phyloP scores from a whole-genome alignment of 2,888 invertebrate genomes.

The Tachina fera region DNA sequence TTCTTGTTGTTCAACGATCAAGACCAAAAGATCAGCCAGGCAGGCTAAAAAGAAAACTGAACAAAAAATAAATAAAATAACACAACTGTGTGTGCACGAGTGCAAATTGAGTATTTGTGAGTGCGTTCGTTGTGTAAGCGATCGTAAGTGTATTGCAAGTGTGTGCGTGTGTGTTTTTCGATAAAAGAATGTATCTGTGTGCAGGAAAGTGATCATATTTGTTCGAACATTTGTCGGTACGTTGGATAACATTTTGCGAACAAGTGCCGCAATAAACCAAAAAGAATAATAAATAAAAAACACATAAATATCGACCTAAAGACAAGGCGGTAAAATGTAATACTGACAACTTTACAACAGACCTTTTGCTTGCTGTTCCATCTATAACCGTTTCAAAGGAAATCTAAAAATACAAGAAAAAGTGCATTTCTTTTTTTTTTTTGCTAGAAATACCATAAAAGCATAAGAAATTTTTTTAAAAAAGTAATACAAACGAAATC shows the following conservation, averaged over 20 bases:
- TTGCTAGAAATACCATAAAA: conserved; percentile 37
- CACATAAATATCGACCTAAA: conserved; percentile 40
- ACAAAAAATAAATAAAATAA: conserved; percentile 20
- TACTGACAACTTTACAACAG: conserved; percentile 40
- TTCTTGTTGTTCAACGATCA: conserved; percentile 62
- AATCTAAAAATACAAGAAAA: conserved; percentile 65
- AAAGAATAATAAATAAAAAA: conserved; percentile 36
- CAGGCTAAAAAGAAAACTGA: conserved; percentile 20
- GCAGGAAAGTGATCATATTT: conserved; percentile 66
- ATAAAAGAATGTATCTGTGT: conserved; percentile 23
- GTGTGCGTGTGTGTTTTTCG: conserved; percentile 17
- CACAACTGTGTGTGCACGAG: conserved; percentile 28
- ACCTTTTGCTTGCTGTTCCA: conserved; percentile 39
- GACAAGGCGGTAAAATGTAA: conserved; percentile 65
- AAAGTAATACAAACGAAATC: conserved; percentile 53
- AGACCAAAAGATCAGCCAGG: conserved; percentile 53
- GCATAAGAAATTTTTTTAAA: conserved; percentile 49
- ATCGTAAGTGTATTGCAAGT: conserved; percentile 15
- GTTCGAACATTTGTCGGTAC: conserved; percentile 59
- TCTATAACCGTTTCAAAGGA: conserved; percentile 54
- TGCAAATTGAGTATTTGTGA: conserved; percentile 34
- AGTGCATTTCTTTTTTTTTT: conserved; percentile 53
- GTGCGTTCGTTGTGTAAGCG: conserved; percentile 20
- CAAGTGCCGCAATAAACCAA: conserved; percentile 67
- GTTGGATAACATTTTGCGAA: conserved; percentile 56